Conservation (phyloP, 1,140 invertebrate genomes). For the Metopolophium dirhodum region DNA sequence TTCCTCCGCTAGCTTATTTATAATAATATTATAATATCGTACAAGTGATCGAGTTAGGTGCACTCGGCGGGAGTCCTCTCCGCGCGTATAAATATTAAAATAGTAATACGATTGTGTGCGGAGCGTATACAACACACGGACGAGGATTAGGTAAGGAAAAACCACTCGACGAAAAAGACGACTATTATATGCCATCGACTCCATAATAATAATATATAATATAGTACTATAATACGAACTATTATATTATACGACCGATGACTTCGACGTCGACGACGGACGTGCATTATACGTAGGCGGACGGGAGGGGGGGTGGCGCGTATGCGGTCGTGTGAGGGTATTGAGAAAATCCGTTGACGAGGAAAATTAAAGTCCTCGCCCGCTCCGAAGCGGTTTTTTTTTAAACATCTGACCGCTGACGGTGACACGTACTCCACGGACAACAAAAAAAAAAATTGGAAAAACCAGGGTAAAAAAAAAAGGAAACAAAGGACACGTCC, state of each 20-base stretch:
- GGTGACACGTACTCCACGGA: conserved; percentile 52
- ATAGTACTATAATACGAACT: neutral
- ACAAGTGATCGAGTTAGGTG: neutral
- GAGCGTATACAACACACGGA: neutral
- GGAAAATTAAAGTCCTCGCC: conserved; percentile 56
- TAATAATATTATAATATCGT: neutral
- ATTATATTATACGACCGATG: neutral
- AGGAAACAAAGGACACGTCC: conserved; percentile 45
- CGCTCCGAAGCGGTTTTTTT: conserved; percentile 30
- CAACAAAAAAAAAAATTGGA: conserved; percentile 22
- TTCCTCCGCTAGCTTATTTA: neutral
- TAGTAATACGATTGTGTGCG: neutral
- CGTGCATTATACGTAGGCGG: neutral
- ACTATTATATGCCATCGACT: neutral
- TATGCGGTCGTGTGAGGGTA: neutral
- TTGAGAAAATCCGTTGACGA: conserved; percentile 55
- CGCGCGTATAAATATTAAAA: neutral
- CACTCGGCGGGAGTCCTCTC: neutral
- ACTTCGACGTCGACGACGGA: conserved; percentile 7
- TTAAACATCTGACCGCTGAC: conserved; percentile 50
- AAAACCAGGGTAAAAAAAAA: conserved; percentile 2
- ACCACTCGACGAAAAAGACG: conserved; percentile 47
- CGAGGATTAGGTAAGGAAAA: neutral
- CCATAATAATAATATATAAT: neutral
- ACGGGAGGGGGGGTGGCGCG: neutral